Evolutionary conservation across 2,888 invertebrate genomes (phyloP).

Genomic region (Nemapogon koenigi): DNA sequence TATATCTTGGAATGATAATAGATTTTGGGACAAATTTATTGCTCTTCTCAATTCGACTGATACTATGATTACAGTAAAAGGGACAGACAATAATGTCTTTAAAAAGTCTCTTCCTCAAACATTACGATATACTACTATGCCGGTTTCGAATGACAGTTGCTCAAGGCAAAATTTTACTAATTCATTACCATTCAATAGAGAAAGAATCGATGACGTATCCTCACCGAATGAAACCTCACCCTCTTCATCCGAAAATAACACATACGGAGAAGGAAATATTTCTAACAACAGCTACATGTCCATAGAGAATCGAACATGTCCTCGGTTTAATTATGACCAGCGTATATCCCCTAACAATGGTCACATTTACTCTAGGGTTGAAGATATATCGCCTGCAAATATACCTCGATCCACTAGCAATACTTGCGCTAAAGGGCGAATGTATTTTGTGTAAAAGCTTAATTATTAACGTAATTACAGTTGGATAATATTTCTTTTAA

Average conservation of each 20-base stretch:
- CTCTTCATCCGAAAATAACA: constrained; percentile 56
- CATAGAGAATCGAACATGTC: constrained; percentile 64
- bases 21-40: constrained; percentile 86
- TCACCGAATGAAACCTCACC: constrained; percentile 67
- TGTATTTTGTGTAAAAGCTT: constrained; percentile 49
- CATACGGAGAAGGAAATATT: constrained; percentile 70
- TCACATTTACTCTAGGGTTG: constrained; percentile 61
- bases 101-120: constrained; percentile 56
- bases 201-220: constrained; percentile 51
- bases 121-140: constrained; percentile 66
- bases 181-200: constrained; percentile 51
- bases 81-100: constrained; percentile 53
- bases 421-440: constrained; percentile 46
- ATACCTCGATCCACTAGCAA: constrained; percentile 43
- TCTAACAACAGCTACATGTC: constrained; percentile 74
- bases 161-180: constrained; percentile 62
- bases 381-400: constrained; percentile 48
- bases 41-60: constrained; percentile 76
- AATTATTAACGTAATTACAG: too few species aligned
- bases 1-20: constrained; percentile 76
- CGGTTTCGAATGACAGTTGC: constrained; percentile 56
- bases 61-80: constrained; percentile 56
- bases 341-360: constrained; percentile 57
- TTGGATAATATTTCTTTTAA: too few species aligned
- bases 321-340: constrained; percentile 63